Base-by-base conservation (phyloP, 2,888 invertebrate genomes). In the Synergus itoensis region DNA sequence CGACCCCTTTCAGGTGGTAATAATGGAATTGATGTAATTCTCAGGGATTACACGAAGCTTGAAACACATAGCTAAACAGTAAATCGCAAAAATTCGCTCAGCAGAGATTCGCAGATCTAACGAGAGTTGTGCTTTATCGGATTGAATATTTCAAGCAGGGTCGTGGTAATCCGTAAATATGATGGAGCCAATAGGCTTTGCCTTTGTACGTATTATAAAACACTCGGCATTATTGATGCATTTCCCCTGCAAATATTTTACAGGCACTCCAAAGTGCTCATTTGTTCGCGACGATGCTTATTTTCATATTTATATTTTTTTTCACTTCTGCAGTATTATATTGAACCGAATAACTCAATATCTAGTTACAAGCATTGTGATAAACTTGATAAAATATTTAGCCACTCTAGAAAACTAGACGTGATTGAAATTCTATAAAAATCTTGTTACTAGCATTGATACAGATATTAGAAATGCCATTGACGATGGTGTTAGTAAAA, bases 121-220 rank as follows among this genome's bases (percentile, higher is more conserved):
- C 82, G 79, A 80, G 84, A 82, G 85, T 85, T 86, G 84, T 80
- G 80, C 82, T 79, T 84, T 83, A 86, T 86, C 83, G 84, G 83
- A 86, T 87, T 85, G 82, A 84, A 86, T 85, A 84, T 82, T 81
- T 82, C 73, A 80, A 77, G 81, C 67, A 77, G 79, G 69, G 69
- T 76, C 79, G 79, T 77, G 79, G 80, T 85, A 85, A 86, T 86
- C 84, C 85, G 84, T 83, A 84, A 87, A 86, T 85, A 83, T 83
- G 82, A 81, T 82, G 81, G 82, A 83, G 84, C 83, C 86, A 86
- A 82, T 85, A 84, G 67, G 67, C 45, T 69, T 69, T 45, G 21
- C 41, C 28, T 69, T 69, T 69, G 21, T 45, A 45, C 28, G 18
- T 67, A 67, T 69, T 69, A 65, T 67, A 53, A 73, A 78, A 60